A percentile compares a stretch with the other conserved stretches of the same genome.
phyloP scores from a whole-genome alignment of 2,113 vertebrate genomes.

The Parotia lawesii region DNA sequence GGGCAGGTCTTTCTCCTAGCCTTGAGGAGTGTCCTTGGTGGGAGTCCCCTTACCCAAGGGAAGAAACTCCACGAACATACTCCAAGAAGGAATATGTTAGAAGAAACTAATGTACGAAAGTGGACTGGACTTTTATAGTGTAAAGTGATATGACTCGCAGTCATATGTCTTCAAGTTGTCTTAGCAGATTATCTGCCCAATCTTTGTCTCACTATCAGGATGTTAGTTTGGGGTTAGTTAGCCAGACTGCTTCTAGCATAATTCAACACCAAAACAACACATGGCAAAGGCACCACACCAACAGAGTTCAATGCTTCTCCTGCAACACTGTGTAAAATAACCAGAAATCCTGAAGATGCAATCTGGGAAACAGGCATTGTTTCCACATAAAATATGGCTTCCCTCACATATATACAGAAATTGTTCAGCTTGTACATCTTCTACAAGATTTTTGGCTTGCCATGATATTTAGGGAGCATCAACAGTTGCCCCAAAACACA shows the following conservation, averaged over 20 bases:
- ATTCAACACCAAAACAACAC: not conserved
- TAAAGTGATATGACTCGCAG: not conserved
- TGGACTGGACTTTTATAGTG: not conserved
- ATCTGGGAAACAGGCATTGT: not conserved
- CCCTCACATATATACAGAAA: not conserved
- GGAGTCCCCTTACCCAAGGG: not conserved
- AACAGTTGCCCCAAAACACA: not conserved
- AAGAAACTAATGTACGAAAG: not conserved
- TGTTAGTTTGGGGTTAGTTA: not conserved
- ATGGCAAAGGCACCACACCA: not conserved
- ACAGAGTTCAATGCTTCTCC: not conserved
- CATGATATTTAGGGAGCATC: not conserved
- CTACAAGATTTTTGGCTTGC: not conserved
- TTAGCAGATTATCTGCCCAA: not conserved
- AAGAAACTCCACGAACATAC: not conserved
- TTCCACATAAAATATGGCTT: not conserved
- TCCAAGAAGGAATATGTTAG: not conserved
- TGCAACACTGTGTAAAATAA: not conserved
- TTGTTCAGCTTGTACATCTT: not conserved
- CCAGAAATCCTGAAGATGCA: not conserved
- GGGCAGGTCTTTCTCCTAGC: not conserved
- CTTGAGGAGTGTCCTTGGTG: not conserved
- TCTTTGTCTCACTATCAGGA: not conserved
- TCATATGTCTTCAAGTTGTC: not conserved
- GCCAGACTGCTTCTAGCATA: not conserved